Conservation (phyloP, 2,888 invertebrate species). For the Epinotia bilunana region DNA sequence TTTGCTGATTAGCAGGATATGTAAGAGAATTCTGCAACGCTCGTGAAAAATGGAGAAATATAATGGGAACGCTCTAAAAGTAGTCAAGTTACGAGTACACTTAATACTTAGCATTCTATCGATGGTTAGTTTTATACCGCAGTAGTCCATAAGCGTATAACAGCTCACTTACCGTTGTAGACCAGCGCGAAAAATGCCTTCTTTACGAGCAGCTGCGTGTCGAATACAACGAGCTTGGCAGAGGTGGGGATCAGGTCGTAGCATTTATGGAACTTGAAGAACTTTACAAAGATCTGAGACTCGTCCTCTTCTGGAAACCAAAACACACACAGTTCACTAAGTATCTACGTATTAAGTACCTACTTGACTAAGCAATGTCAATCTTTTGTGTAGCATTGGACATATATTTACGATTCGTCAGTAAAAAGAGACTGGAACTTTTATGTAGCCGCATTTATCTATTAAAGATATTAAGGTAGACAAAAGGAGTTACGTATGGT, state of each 20-base stretch:
- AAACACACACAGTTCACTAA: slow-evolving; percentile 47
- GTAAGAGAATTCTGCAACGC: neutral
- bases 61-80: neutral
- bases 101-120: neutral
- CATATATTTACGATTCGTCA: too few species aligned
- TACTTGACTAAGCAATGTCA: too few species aligned
- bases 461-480: too few species aligned
- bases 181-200: slow-evolving; percentile 99
- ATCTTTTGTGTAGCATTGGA: neutral
- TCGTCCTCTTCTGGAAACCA: slow-evolving; percentile 95
- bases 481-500: too few species aligned
- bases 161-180: slow-evolving; percentile 91
- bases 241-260: slow-evolving; percentile 99
- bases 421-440: too few species aligned
- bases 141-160: neutral
- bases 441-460: too few species aligned
- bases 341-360: too few species aligned
- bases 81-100: neutral
- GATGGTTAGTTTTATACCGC: neutral
- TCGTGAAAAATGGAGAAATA: too few species aligned
- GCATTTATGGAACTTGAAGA: slow-evolving; percentile 99
- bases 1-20: neutral
- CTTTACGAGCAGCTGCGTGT: slow-evolving; percentile 98
- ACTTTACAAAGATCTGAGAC: slow-evolving; percentile 98
- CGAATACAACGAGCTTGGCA: slow-evolving; percentile 99